These are phyloP conservation scores for Zaprionus nigranus DNA, from an alignment of 1,140 invertebrate genomes.

Conservation along the genomic window DNA sequence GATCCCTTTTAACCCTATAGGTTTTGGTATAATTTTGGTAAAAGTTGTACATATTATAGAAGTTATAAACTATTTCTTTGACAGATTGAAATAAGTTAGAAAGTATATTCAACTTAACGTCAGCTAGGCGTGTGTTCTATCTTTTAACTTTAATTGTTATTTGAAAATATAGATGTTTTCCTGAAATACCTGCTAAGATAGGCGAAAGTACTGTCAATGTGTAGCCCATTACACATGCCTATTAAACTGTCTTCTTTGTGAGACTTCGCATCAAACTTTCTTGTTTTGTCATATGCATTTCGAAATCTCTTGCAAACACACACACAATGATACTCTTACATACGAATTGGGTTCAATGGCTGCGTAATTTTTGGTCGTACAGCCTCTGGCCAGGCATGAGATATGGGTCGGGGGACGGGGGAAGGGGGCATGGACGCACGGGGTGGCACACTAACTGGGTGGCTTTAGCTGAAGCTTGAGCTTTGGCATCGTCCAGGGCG, in stretches of 20 bases:
- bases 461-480: slow-evolving; percentile 44
- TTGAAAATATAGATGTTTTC: too few species aligned
- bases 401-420: not conserved
- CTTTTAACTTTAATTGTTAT: too few species aligned
- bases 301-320: slow-evolving; percentile 9
- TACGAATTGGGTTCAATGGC: slow-evolving; percentile 67
- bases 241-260: not conserved
- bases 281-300: slow-evolving; percentile 46
- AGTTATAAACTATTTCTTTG: too few species aligned
- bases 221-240: not conserved
- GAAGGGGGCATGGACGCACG: not conserved
- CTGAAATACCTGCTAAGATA: not conserved
- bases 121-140: too few species aligned
- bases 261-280: not conserved
- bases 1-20: too few species aligned
- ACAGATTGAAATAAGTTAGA: too few species aligned
- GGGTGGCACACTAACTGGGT: slow-evolving; percentile 36
- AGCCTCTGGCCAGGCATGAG: slow-evolving; percentile 58
- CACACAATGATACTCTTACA: slow-evolving; percentile 27
- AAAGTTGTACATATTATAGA: not conserved
- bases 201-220: not conserved
- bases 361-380: slow-evolving; percentile 75
- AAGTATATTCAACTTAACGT: too few species aligned
- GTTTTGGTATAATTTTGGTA: too few species aligned
- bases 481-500: slow-evolving; percentile 45